Evolutionary conservation across 2,888 invertebrate genomes (phyloP).

Genomic region (Thymelicus lineola): DNA sequence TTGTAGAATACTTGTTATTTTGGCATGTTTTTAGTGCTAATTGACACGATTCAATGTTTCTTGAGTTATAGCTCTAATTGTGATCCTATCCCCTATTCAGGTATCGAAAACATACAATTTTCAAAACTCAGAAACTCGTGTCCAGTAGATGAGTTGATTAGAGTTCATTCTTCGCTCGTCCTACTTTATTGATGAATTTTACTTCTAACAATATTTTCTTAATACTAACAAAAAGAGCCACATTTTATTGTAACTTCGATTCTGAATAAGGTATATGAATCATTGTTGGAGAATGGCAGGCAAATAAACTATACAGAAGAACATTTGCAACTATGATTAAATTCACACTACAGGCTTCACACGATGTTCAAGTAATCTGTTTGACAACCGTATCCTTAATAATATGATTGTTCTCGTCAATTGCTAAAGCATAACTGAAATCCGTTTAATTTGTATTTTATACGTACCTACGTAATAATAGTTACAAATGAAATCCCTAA

Average conservation of each 20-base stretch:
- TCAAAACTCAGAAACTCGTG: too few species aligned
- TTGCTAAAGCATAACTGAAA: constrained; percentile 15
- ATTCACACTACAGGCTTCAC: not conserved
- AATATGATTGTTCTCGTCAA: constrained; percentile 22
- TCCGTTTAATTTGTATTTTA: constrained; percentile 10
- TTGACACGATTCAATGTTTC: constrained; percentile 15
- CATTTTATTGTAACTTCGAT: too few species aligned
- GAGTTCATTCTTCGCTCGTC: too few species aligned
- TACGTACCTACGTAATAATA: too few species aligned
- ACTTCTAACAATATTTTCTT: too few species aligned
- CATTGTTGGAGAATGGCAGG: too few species aligned
- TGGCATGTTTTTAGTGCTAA: constrained; percentile 18
- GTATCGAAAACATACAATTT: too few species aligned
- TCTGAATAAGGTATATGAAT: too few species aligned
- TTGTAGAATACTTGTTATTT: constrained; percentile 22
- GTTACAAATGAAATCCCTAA: not conserved
- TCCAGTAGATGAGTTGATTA: too few species aligned
- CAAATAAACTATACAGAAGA: too few species aligned
- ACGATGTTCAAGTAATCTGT: constrained; percentile 23
- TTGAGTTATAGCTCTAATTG: not conserved
- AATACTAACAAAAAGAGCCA: too few species aligned
- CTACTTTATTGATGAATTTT: too few species aligned
- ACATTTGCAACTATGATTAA: not conserved
- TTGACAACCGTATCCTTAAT: constrained; percentile 18
- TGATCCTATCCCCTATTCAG: not conserved